Percentiles rank a stretch among this genome's conserved stretches.
These are phyloP conservation scores for Umimayanthus kanabou DNA, from an alignment of 92 coral and sea anemone species.

Conservation along the genomic window DNA sequence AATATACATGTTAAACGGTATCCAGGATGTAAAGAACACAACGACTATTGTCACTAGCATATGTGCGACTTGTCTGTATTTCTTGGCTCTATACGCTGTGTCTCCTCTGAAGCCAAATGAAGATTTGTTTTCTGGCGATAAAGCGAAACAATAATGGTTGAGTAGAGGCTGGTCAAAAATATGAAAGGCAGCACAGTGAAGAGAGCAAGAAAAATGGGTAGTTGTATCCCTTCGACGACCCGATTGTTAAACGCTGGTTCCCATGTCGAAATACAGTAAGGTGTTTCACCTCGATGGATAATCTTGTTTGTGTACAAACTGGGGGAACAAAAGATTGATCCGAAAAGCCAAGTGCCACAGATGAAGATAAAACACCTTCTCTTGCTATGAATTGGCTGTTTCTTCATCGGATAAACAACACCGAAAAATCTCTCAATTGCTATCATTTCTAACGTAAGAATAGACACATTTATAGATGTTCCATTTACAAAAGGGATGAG, in stretches of 20 bases:
- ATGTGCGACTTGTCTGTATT: conserved; percentile 60
- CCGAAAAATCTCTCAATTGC: background rate
- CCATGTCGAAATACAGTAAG: conserved; percentile 53
- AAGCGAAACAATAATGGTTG: too few species aligned
- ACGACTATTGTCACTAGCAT: conserved; percentile 68
- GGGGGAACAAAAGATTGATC: too few species aligned
- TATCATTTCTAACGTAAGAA: background rate
- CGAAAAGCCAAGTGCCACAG: background rate
- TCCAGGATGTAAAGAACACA: conserved; percentile 66
- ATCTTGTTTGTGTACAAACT: too few species aligned
- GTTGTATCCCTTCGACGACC: background rate
- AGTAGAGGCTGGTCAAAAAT: too few species aligned
- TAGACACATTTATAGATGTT: background rate
- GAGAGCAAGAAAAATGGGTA: too few species aligned
- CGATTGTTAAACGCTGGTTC: conserved; percentile 29
- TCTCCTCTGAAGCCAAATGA: conserved; percentile 53
- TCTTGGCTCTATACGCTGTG: conserved; percentile 61
- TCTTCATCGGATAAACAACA: background rate
- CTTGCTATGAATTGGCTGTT: background rate
- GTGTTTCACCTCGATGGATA: too few species aligned
- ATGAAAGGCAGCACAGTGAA: too few species aligned
- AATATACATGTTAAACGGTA: conserved; percentile 55
- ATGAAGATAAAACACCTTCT: background rate
- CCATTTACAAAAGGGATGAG: background rate
- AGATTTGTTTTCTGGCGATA: conserved; percentile 56